Evolutionary conservation across 2,797 vertebrate species (phyloP).

Genomic region (Cynopterus sphinx): DNA sequence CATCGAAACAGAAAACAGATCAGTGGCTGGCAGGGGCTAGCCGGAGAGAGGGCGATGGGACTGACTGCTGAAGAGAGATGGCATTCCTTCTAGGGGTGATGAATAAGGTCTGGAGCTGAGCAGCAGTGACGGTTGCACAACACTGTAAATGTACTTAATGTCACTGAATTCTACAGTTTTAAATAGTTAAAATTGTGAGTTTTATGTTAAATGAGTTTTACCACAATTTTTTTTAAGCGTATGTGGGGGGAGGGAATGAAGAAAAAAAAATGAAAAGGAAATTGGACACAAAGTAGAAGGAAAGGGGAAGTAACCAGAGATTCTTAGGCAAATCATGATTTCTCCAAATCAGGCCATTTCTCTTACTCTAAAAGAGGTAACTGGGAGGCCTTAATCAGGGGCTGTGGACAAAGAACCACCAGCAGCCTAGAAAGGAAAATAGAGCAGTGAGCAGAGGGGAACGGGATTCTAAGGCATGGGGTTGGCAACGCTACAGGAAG

Average conservation of each 20-base stretch:
- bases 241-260: background rate
- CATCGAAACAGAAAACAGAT: background rate
- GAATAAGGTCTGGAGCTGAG: background rate
- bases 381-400: background rate
- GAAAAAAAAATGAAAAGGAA: background rate
- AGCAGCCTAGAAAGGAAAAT: background rate
- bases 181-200: background rate
- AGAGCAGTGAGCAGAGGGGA: too few species aligned
- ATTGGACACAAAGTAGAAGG: background rate
- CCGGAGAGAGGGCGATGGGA: accelerated
- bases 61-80: background rate
- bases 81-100: background rate
- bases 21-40: background rate
- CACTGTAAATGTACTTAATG: background rate
- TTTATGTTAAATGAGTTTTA: background rate
- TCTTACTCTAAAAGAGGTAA: background rate
- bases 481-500: background rate
- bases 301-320: background rate
- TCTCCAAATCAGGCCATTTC: background rate
- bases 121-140: background rate
- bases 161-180: background rate
- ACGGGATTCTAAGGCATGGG: background rate
- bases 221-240: background rate
- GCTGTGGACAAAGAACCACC: background rate
- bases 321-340: background rate